Percentiles rank a stretch among this genome's conserved stretches.
phyloP scores from a whole-genome alignment of 2,888 invertebrate species.

The Agrochola lota region DNA sequence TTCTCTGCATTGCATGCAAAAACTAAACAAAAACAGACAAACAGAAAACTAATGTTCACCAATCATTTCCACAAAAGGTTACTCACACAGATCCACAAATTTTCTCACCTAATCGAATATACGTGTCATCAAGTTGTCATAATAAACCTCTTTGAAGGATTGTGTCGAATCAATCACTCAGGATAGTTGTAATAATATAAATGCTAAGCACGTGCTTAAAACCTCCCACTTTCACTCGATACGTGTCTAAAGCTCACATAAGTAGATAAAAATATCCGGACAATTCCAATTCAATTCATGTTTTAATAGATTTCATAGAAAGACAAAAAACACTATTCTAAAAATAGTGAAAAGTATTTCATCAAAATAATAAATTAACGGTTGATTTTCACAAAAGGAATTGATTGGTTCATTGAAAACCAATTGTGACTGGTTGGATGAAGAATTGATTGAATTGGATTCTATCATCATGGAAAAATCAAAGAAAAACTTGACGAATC shows the following conservation, averaged over 20 bases:
- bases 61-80: too few relatives aligned
- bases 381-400: not conserved
- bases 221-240: not conserved
- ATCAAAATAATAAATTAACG: slow-evolving; percentile 10
- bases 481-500: not conserved
- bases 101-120: too few relatives aligned
- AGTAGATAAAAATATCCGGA: slow-evolving; percentile 1
- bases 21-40: too few relatives aligned
- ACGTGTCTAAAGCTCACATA: not conserved
- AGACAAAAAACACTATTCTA: not conserved
- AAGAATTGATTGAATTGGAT: slow-evolving; percentile 14
- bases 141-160: too few relatives aligned
- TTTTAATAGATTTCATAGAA: slow-evolving; percentile 15
- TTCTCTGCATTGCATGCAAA: too few relatives aligned
- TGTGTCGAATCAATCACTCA: not conserved
- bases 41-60: too few relatives aligned
- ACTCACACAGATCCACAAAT: too few relatives aligned
- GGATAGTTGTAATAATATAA: not conserved
- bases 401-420: slow-evolving; percentile 13
- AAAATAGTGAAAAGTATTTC: not conserved
- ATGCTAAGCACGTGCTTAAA: slow-evolving; percentile 14
- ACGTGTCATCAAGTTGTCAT: too few relatives aligned
- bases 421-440: not conserved
- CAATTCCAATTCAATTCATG: not conserved
- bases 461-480: not conserved